A percentile compares a stretch with the other conserved stretches of the same genome.
Evolutionary conservation across 2,888 invertebrate genomes (phyloP).

Genomic region (Bhutanitis thaidina): DNA sequence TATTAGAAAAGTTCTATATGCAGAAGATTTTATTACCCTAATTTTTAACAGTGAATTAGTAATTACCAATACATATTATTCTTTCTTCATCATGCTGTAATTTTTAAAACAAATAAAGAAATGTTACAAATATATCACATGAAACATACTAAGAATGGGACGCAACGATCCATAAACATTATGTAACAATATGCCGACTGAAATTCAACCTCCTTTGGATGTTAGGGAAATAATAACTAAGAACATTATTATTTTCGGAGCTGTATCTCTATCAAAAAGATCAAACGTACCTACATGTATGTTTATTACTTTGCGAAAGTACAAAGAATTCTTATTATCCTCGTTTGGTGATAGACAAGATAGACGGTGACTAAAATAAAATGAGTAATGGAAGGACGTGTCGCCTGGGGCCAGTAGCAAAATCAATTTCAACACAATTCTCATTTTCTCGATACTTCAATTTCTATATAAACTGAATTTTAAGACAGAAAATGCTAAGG

Average conservation of each 20-base stretch:
- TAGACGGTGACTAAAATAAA: constrained; percentile 36
- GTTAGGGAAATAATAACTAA: constrained; percentile 18
- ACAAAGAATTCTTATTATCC: constrained; percentile 27
- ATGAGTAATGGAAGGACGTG: constrained; percentile 44
- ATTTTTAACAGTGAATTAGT: too few species aligned
- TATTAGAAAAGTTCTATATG: too few species aligned
- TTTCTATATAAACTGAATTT: constrained; percentile 35
- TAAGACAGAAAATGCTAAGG: constrained; percentile 29
- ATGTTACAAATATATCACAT: not conserved
- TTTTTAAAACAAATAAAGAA: too few species aligned
- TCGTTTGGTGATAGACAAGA: constrained; percentile 31
- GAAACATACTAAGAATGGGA: not conserved
- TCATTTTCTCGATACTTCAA: constrained; percentile 46
- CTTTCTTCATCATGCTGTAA: too few species aligned
- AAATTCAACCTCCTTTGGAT: constrained; percentile 18
- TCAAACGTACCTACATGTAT: constrained; percentile 29
- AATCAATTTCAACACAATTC: constrained; percentile 59
- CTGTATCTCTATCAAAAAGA: constrained; percentile 28
- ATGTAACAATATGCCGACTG: constrained; percentile 14
- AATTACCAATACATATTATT: too few species aligned
- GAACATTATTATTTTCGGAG: constrained; percentile 17
- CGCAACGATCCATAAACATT: constrained; percentile 16
- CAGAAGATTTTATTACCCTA: too few species aligned
- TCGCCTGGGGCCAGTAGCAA: constrained; percentile 47
- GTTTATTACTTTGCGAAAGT: constrained; percentile 31